These are phyloP conservation scores for Himantopus leucocephalus DNA, from an alignment of 2,113 vertebrate genomes.

Conservation along the genomic window DNA sequence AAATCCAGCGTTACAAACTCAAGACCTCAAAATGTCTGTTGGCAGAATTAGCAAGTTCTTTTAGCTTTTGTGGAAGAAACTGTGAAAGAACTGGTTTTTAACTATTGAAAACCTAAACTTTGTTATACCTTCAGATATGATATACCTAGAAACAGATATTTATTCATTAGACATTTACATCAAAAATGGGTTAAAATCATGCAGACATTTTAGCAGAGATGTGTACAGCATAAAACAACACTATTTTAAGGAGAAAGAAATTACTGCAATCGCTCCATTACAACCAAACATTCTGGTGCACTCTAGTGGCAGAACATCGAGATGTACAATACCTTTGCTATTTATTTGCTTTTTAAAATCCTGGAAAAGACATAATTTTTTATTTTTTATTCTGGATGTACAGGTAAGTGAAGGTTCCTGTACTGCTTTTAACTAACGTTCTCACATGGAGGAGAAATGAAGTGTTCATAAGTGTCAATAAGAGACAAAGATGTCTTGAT, in stretches of 20 bases:
- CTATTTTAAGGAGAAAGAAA: neutral
- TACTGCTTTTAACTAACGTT: neutral
- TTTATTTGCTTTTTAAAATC: neutral
- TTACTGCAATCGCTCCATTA: neutral
- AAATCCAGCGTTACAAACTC: neutral
- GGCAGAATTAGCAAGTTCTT: neutral
- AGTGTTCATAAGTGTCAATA: neutral
- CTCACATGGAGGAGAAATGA: neutral
- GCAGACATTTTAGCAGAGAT: neutral
- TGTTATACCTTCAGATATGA: neutral
- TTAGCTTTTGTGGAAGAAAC: neutral
- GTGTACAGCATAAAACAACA: neutral
- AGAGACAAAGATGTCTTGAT: neutral
- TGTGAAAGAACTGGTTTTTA: neutral
- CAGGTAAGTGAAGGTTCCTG: neutral
- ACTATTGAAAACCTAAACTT: neutral
- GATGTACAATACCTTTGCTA: neutral
- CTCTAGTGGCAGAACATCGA: conserved; percentile 74
- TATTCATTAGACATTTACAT: neutral
- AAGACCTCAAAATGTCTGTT: neutral
- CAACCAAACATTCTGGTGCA: conserved; percentile 75
- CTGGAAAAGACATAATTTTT: neutral
- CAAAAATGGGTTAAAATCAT: neutral
- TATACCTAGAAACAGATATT: neutral
- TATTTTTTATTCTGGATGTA: neutral